These are phyloP conservation scores for Cathartes aura DNA, from an alignment of 2,113 vertebrate species.

Conservation along the genomic window DNA sequence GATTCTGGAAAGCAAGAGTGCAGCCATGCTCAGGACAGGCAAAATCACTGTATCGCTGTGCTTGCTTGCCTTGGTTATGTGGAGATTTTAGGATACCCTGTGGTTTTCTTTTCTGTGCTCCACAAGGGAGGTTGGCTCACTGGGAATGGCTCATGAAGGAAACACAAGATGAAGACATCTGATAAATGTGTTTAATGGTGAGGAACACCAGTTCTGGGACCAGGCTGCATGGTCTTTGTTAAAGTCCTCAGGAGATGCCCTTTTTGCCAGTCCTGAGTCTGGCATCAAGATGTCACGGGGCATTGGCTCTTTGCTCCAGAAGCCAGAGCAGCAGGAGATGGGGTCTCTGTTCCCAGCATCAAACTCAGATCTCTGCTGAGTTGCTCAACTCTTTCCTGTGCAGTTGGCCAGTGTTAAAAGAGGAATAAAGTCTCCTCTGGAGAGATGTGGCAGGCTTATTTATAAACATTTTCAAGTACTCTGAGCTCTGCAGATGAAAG, in stretches of 20 bases:
- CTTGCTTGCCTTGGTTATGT: background rate
- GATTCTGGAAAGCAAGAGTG: background rate
- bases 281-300: background rate
- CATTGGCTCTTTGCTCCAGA: background rate
- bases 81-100: background rate
- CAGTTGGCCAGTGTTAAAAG: background rate
- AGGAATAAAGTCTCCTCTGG: background rate
- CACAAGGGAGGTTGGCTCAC: background rate
- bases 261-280: background rate
- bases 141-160: background rate
- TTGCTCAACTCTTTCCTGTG: background rate
- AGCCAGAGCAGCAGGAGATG: background rate
- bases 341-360: background rate
- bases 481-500: background rate
- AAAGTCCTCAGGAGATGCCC: background rate
- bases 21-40: background rate
- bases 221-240: background rate
- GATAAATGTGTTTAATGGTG: background rate
- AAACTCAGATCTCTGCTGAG: background rate
- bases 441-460: background rate
- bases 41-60: background rate
- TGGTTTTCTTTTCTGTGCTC: background rate
- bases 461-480: conserved; percentile 8
- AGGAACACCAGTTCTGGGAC: background rate
- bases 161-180: background rate